phyloP scores from a whole-genome alignment of 2,797 vertebrate species.

The Anas acuta region DNA sequence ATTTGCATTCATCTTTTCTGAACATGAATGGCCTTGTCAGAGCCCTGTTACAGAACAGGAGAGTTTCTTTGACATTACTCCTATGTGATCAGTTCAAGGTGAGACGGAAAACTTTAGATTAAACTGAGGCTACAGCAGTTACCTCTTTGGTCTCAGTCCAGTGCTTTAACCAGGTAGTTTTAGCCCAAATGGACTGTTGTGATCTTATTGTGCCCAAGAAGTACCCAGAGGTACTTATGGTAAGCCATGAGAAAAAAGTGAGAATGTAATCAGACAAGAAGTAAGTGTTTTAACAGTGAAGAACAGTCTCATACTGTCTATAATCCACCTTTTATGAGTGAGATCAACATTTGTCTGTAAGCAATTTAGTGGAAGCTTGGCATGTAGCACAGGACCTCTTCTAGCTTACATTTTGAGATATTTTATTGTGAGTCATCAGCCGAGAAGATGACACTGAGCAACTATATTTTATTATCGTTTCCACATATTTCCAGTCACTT shows the following conservation, averaged over 20 bases:
- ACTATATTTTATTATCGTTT: not conserved
- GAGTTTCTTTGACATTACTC: not conserved
- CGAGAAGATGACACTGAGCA: not conserved
- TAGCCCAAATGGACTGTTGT: not conserved
- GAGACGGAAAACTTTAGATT: not conserved
- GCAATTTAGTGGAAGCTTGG: not conserved
- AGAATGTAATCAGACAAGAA: not conserved
- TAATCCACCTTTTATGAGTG: not conserved
- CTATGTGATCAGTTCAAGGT: not conserved
- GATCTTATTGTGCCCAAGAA: not conserved
- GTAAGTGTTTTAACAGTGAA: not conserved
- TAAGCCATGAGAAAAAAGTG: not conserved
- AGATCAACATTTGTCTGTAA: not conserved
- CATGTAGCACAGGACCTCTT: not conserved
- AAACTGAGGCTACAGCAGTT: not conserved
- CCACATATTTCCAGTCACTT: not conserved
- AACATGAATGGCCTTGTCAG: not conserved
- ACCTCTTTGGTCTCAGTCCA: not conserved
- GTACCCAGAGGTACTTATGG: not conserved
- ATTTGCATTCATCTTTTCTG: not conserved
- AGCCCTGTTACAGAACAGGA: not conserved
- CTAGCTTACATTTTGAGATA: not conserved
- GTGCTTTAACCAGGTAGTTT: not conserved
- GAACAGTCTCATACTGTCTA: not conserved
- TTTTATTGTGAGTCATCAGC: slow-evolving; percentile 30